These are phyloP conservation scores for Protomyctophum bolini DNA, from an alignment of 2,113 vertebrate species.

Conservation along the genomic window DNA sequence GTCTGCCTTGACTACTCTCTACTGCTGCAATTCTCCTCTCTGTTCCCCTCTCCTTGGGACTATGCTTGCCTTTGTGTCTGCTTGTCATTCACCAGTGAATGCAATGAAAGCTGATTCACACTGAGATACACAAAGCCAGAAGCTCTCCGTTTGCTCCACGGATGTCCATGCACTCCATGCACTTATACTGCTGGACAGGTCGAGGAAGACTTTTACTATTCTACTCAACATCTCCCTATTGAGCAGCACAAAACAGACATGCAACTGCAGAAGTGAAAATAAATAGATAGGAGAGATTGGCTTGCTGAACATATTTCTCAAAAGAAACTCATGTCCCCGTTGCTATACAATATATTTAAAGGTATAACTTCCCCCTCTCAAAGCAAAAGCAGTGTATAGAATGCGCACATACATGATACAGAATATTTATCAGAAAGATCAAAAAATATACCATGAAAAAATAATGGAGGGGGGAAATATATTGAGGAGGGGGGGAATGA, in stretches of 20 bases:
- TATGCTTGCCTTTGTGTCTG: conserved; percentile 84
- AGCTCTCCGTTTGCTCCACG: conserved; percentile 54
- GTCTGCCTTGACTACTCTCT: conserved; percentile 52
- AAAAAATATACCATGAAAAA: neutral
- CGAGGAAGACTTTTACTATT: conserved; percentile 55
- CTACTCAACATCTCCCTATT: conserved; percentile 28
- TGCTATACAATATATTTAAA: conserved; percentile 32
- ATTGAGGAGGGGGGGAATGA: neutral
- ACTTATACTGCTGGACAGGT: conserved; percentile 46
- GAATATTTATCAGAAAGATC: neutral
- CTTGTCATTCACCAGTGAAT: conserved; percentile 83
- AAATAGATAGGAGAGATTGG: conserved; percentile 1
- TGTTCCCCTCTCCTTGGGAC: conserved; percentile 66
- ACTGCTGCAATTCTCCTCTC: conserved; percentile 59
- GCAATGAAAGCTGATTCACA: conserved; percentile 75
- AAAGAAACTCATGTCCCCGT: neutral
- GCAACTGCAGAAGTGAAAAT: conserved; percentile 15
- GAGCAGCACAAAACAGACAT: conserved; percentile 35
- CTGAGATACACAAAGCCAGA: conserved; percentile 80
- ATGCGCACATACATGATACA: neutral
- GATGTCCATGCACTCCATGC: conserved; percentile 49
- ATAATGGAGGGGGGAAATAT: conserved; percentile 14
- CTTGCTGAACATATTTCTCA: conserved; percentile 7
- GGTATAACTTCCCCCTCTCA: conserved; percentile 16
- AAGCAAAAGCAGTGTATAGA: conserved; percentile 19